These are phyloP conservation scores for Rousettus leschenaultii DNA, from an alignment of 2,113 vertebrate species.

Conservation along the genomic window DNA sequence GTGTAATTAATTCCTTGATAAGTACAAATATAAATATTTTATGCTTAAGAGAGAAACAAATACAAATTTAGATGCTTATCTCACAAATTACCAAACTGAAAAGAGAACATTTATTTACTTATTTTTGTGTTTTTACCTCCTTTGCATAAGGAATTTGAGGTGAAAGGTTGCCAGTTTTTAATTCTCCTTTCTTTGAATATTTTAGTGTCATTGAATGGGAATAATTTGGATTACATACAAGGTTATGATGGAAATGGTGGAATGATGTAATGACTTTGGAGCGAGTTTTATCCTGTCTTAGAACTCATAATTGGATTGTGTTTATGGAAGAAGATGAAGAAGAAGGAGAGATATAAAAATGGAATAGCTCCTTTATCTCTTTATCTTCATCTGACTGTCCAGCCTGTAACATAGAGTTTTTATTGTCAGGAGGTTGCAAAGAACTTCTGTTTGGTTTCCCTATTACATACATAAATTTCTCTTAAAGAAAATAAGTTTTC, in stretches of 20 bases:
- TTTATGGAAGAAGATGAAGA: slow-evolving; percentile 63
- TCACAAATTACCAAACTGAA: neutral
- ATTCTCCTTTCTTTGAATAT: slow-evolving; percentile 53
- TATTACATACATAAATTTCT: neutral
- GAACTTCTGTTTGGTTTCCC: slow-evolving; percentile 18
- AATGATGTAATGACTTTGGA: slow-evolving; percentile 52
- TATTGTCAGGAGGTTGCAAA: slow-evolving; percentile 32
- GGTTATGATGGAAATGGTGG: slow-evolving; percentile 57
- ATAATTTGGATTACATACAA: slow-evolving; percentile 45
- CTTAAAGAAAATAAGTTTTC: neutral
- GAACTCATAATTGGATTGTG: slow-evolving; percentile 49
- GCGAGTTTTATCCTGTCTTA: slow-evolving; percentile 61
- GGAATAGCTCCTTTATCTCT: neutral
- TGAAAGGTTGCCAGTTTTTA: slow-evolving; percentile 41
- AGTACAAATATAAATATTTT: slow-evolving; percentile 19
- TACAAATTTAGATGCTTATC: neutral
- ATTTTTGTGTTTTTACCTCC: neutral
- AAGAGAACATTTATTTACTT: neutral
- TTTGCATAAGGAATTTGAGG: slow-evolving; percentile 12
- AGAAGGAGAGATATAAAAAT: neutral
- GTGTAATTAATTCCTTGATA: neutral
- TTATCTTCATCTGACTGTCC: slow-evolving; percentile 16
- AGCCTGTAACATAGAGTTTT: slow-evolving; percentile 46
- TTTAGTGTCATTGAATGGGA: slow-evolving; percentile 53
- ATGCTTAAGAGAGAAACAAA: slow-evolving; percentile 5